phyloP scores from a whole-genome alignment of 2,113 vertebrate species.

The Myotis davidii region DNA sequence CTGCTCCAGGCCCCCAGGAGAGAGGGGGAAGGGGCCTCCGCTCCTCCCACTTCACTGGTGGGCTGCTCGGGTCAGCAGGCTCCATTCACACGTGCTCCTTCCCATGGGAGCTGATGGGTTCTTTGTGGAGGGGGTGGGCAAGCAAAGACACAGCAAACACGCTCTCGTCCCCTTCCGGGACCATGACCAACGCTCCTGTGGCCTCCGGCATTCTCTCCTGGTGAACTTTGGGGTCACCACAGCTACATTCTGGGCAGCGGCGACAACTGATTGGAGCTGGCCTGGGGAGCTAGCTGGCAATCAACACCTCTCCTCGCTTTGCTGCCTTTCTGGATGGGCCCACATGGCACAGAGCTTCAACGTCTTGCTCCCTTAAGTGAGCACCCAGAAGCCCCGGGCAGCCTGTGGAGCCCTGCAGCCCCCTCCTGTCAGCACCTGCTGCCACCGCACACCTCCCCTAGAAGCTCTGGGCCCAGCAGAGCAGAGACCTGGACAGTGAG shows the following conservation, averaged over 20 bases:
- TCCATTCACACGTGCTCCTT: accelerated
- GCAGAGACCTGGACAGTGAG: too few relatives aligned
- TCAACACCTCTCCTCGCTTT: not conserved
- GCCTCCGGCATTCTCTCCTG: not conserved
- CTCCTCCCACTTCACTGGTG: not conserved
- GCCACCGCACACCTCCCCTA: not conserved
- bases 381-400: not conserved
- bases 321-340: not conserved
- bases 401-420: not conserved
- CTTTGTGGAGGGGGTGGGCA: not conserved
- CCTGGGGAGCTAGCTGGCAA: not conserved
- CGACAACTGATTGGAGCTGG: not conserved
- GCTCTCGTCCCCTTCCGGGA: not conserved
- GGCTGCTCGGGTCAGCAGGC: not conserved
- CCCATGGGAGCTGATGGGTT: not conserved
- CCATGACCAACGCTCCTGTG: not conserved
- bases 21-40: accelerated
- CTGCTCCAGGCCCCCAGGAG: not conserved
- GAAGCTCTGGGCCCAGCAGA: accelerated
- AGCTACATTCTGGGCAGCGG: not conserved
- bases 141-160: accelerated
- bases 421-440: not conserved
- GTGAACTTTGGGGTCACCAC: not conserved
- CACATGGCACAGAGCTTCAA: not conserved
- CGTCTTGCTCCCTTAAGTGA: not conserved